A percentile compares a stretch with the other conserved stretches of the same genome.
Conservation (phyloP, 1,140 invertebrate genomes). For the Lutraria rhynchaena region DNA sequence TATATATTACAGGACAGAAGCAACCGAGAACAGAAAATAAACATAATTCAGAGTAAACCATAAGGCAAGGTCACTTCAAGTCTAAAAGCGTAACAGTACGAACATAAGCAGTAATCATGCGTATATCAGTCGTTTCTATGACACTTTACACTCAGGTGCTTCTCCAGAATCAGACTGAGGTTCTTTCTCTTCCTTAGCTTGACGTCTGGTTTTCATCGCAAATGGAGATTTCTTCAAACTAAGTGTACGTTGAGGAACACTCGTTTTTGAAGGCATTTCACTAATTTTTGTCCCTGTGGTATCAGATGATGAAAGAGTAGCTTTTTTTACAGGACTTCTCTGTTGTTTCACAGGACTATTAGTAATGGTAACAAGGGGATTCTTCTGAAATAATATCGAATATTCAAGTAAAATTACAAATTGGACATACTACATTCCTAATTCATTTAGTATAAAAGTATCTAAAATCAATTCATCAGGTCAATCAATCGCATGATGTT, state of each 20-base stretch:
- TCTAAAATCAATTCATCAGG: too few species aligned
- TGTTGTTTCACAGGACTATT: conserved; percentile 50
- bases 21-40: too few species aligned
- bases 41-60: too few species aligned
- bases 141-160: conserved; percentile 33
- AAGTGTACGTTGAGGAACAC: conserved; percentile 18
- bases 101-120: too few species aligned
- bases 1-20: too few species aligned
- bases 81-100: too few species aligned
- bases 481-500: too few species aligned
- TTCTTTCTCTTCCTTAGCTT: conserved; percentile 25
- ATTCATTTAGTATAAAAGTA: too few species aligned
- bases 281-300: neutral
- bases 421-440: too few species aligned
- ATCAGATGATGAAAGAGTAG: neutral
- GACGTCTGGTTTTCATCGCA: conserved; percentile 7
- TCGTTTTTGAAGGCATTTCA: neutral
- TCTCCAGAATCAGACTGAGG: neutral
- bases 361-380: conserved; percentile 30
- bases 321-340: neutral
- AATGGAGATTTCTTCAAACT: conserved; percentile 38
- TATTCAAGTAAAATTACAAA: too few species aligned
- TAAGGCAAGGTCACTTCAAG: too few species aligned
- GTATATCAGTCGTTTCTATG: too few species aligned
- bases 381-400: conserved; percentile 41